Evolutionary conservation across 2,797 vertebrate species (phyloP).

Genomic region (Sebastes trivittatus): DNA sequence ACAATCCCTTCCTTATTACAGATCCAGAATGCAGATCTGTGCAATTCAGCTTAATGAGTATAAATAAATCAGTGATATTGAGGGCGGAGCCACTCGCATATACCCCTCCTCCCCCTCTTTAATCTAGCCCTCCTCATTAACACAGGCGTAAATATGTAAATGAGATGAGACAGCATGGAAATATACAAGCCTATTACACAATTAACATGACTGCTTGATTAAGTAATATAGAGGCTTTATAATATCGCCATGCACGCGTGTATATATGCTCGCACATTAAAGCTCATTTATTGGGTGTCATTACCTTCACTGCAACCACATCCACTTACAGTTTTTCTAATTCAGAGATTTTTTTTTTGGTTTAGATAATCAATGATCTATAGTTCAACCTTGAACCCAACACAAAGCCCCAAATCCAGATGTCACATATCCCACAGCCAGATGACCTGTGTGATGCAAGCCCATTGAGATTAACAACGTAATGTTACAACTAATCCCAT

Average conservation of each 20-base stretch:
- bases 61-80: conserved; percentile 68
- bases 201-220: conserved; percentile 79
- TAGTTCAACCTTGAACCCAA: conserved; percentile 50
- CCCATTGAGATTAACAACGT: conserved; percentile 53
- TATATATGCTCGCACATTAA: conserved; percentile 45
- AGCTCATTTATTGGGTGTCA: conserved; percentile 42
- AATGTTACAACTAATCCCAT: conserved; percentile 63
- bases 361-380: background rate
- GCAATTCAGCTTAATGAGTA: conserved; percentile 51
- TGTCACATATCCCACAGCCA: conserved; percentile 27
- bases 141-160: conserved; percentile 73
- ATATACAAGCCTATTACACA: conserved; percentile 77
- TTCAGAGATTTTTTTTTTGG: background rate
- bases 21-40: conserved; percentile 36
- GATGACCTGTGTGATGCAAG: conserved; percentile 41
- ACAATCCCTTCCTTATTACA: conserved; percentile 24
- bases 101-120: conserved; percentile 47
- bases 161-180: conserved; percentile 76
- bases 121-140: conserved; percentile 74
- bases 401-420: conserved; percentile 36
- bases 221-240: conserved; percentile 70
- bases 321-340: background rate
- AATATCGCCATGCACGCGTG: conserved; percentile 37
- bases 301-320: conserved; percentile 19
- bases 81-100: conserved; percentile 49